Base-by-base conservation (phyloP, 1,140 invertebrate genomes). In the Oreohelix idahoensis region DNA sequence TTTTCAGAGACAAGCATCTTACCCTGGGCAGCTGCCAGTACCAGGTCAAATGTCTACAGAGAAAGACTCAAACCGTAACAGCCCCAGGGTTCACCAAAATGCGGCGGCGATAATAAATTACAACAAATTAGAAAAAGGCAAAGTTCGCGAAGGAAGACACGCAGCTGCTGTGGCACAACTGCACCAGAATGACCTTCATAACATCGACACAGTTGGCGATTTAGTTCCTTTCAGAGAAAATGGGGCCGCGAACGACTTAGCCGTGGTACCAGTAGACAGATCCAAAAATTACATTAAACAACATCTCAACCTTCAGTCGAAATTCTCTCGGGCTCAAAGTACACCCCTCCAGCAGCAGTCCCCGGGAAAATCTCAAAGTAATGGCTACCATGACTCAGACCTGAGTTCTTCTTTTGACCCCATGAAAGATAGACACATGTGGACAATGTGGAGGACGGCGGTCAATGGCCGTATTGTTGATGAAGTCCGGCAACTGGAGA, bases 361-460 rank as follows among this genome's bases (percentile, higher is more conserved):
- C 10, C 0, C 4, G 5, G 29, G 32, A 42, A 49, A 26, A 45
- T 8, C 5, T 20, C 38, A 45, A 8, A 29, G 10, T 11, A 49
- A 32, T 32, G n/a, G n/a, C n/a, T n/a, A n/a, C n/a, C 38, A 71
- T 36, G 71, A 79, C 26, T 45, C 63, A 0, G 66, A 81, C 20
- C 74, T 86, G 70, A 81, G 26, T 35, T 84, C 81, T 53, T 81
- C 83, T 2, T 87, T 87, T 39, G 86, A 87, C 63, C 86, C 86
- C 26, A 84, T 87, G 84, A 84, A 83, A 45, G 84, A 85, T 79
- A 49, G 85, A 32, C 86, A 87, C 75, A 74, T 87, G 79, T 87
- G 86, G 86, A 83, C 84, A 1, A 87, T 87, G 86, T 87, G 86
- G 86, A 49, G 86, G 5, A 85, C 83, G 1, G 86, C 86, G 35